Percentiles rank a stretch among this genome's conserved stretches.
Conservation (phyloP, 2,113 vertebrate species). For the Fukomys damarensis region DNA sequence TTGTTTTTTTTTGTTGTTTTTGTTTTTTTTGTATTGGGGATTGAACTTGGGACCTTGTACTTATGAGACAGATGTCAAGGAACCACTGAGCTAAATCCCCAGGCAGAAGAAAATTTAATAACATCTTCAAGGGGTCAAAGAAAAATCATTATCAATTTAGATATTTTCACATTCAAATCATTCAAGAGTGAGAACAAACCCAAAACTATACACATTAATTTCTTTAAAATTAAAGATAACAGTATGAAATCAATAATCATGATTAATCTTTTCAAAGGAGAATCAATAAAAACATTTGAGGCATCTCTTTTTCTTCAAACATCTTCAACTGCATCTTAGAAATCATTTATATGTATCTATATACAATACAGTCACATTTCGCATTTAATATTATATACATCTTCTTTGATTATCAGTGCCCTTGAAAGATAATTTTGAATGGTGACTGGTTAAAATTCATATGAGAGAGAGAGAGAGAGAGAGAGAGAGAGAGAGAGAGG, state of each 20-base stretch:
- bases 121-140: not conserved
- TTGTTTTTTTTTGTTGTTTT: too few species aligned
- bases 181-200: not conserved
- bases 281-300: not conserved
- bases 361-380: not conserved
- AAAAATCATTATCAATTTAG: not conserved
- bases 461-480: not conserved
- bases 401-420: not conserved
- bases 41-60: too few species aligned
- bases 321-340: not conserved
- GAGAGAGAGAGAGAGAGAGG: not conserved
- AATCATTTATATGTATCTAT: not conserved
- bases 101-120: not conserved
- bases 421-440: slow-evolving; percentile 30
- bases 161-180: not conserved
- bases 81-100: too few species aligned
- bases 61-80: too few species aligned
- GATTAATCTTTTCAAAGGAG: not conserved
- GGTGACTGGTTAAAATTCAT: not conserved
- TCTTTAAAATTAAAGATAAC: not conserved
- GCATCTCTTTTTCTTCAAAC: not conserved
- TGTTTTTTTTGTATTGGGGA: too few species aligned
- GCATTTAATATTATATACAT: not conserved
- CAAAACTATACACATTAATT: not conserved
- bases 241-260: not conserved